phyloP scores from a whole-genome alignment of 64 coral and sea anemone species.

The Porites australiensis region DNA sequence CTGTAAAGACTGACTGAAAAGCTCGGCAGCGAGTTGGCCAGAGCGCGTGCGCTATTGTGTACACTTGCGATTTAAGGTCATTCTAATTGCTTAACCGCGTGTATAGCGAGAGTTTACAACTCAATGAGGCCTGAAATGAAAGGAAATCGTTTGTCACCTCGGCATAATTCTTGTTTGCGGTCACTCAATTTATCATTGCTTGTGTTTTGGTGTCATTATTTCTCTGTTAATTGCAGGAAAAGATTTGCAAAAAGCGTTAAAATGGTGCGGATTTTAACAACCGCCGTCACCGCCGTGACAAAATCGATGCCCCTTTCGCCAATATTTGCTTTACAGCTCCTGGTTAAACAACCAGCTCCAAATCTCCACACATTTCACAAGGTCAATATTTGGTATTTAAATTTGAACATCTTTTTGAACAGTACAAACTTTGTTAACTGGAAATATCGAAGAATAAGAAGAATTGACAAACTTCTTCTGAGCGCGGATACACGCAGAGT shows the following conservation, averaged over 20 bases:
- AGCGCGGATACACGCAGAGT: neutral
- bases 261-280: neutral
- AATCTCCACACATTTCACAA: slow-evolving; percentile 47
- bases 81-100: slow-evolving; percentile 38
- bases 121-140: slow-evolving; percentile 34
- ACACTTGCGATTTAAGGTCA: too few species aligned
- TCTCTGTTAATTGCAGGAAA: neutral
- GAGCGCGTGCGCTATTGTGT: slow-evolving; percentile 25
- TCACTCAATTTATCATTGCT: neutral
- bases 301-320: slow-evolving; percentile 4
- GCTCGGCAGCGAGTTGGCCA: neutral
- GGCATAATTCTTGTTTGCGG: slow-evolving; percentile 27
- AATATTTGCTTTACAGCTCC: slow-evolving; percentile 51
- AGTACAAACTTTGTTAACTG: slow-evolving; percentile 3
- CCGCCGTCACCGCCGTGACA: neutral
- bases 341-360: slow-evolving; percentile 32
- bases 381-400: slow-evolving; percentile 66
- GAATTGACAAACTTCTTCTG: neutral
- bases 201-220: neutral
- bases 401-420: slow-evolving; percentile 46
- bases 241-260: neutral
- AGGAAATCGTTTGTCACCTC: slow-evolving; percentile 28
- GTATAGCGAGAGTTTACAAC: neutral
- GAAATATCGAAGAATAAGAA: neutral
- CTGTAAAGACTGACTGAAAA: slow-evolving; percentile 17